These are phyloP conservation scores for Micromussa lordhowensis DNA, from an alignment of 92 coral and sea anemone genomes.

Conservation along the genomic window DNA sequence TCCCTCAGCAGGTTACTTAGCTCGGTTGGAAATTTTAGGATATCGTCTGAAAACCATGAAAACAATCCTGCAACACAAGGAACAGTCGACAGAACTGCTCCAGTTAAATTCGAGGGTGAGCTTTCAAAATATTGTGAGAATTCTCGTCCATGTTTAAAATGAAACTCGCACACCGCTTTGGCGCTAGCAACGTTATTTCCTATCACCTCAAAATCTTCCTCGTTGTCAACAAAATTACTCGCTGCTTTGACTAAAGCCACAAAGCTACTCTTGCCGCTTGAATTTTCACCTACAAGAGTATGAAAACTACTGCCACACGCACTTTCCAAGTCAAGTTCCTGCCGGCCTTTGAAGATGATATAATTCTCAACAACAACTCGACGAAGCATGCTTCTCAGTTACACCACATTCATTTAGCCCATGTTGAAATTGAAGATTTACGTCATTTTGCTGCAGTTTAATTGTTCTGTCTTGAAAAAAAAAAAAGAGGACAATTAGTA, in stretches of 20 bases:
- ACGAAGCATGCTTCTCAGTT: slow-evolving; percentile 72
- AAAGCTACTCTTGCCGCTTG: slow-evolving; percentile 91
- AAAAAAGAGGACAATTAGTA: too few species aligned
- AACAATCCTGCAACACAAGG: slow-evolving; percentile 73
- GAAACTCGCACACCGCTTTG: slow-evolving; percentile 86
- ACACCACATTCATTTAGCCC: neutral
- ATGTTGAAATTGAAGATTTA: neutral
- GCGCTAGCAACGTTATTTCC: slow-evolving; percentile 53
- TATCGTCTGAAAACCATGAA: slow-evolving; percentile 91
- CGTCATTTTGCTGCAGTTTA: neutral
- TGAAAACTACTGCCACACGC: slow-evolving; percentile 69
- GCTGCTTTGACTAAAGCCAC: slow-evolving; percentile 91
- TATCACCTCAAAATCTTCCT: slow-evolving; percentile 77
- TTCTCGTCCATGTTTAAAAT: slow-evolving; percentile 69
- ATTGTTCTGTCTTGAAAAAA: neutral
- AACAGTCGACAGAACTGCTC: slow-evolving; percentile 42
- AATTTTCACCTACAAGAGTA: slow-evolving; percentile 93
- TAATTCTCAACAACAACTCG: slow-evolving; percentile 88
- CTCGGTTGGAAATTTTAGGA: slow-evolving; percentile 74
- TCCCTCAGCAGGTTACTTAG: slow-evolving; percentile 47
- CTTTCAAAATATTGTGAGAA: slow-evolving; percentile 50
- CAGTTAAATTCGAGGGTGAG: slow-evolving; percentile 20
- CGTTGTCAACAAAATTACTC: slow-evolving; percentile 81
- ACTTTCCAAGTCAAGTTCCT: slow-evolving; percentile 74
- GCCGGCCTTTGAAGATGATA: slow-evolving; percentile 83